These are phyloP conservation scores for Euphydryas editha DNA, from an alignment of 2,888 invertebrate species.

Conservation along the genomic window DNA sequence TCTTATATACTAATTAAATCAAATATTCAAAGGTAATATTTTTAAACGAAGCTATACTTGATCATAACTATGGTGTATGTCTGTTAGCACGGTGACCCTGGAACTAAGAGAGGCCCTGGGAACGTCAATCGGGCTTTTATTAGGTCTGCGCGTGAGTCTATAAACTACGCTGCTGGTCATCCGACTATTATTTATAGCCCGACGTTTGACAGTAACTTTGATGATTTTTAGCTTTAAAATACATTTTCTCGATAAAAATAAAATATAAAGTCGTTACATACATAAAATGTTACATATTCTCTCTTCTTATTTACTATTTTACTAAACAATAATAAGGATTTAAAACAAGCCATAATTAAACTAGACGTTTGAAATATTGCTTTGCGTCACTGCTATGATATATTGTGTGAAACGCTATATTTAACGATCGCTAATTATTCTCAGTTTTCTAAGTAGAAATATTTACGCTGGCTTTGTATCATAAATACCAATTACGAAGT, in stretches of 20 bases:
- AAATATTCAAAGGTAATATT: background rate
- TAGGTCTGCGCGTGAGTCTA: conserved; percentile 35
- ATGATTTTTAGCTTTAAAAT: conserved; percentile 18
- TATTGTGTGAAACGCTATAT: conserved; percentile 8
- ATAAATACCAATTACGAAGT: conserved; percentile 1
- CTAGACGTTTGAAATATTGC: background rate
- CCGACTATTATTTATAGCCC: conserved; percentile 34
- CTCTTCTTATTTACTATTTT: conserved; percentile 2
- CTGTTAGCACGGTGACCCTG: conserved; percentile 53
- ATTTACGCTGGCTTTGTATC: background rate
- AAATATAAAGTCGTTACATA: conserved; percentile 2
- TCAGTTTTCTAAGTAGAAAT: background rate
- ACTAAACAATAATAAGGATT: background rate
- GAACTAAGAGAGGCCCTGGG: conserved; percentile 48
- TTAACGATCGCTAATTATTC: conserved; percentile 3
- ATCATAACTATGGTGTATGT: conserved; percentile 23
- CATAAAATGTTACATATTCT: background rate
- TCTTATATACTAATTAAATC: background rate
- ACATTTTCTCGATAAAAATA: background rate
- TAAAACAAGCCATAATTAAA: conserved; percentile 3
- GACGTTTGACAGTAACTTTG: conserved; percentile 26
- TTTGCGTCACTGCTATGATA: conserved; percentile 6
- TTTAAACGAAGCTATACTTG: background rate
- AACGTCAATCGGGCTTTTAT: conserved; percentile 50
- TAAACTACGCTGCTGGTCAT: conserved; percentile 25